A percentile compares a stretch with the other conserved stretches of the same genome.
Conservation (phyloP, 2,888 invertebrate genomes). For the Hydrotaea cyrtoneurina region DNA sequence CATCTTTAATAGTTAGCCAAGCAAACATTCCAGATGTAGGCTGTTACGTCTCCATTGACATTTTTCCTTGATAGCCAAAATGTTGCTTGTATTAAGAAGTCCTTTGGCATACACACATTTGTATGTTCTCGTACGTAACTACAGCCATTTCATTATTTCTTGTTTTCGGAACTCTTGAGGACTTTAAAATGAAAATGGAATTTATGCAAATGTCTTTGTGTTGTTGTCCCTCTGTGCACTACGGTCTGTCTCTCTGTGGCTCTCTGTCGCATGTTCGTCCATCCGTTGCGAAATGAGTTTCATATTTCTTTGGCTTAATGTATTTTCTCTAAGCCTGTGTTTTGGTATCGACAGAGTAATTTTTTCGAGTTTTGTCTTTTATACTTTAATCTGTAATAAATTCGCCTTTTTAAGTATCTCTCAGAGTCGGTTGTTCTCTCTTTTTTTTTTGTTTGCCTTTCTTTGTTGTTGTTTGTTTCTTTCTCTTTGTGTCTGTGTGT, state of each 20-base stretch:
- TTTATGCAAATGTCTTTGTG: constrained; percentile 31
- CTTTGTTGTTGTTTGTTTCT: constrained; percentile 69
- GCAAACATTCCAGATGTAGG: too few species aligned
- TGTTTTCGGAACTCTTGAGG: constrained; percentile 21
- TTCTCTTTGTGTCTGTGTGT: constrained; percentile 28
- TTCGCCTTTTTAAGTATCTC: constrained; percentile 43
- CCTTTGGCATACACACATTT: background rate
- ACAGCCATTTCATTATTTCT: constrained; percentile 32
- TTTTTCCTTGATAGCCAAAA: background rate
- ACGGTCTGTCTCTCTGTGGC: background rate
- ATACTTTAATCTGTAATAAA: constrained; percentile 51
- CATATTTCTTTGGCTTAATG: constrained; percentile 27
- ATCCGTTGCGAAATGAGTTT: constrained; percentile 15
- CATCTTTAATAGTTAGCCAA: too few species aligned
- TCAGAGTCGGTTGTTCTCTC: background rate
- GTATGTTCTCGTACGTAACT: background rate
- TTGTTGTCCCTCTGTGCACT: background rate
- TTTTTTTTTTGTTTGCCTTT: constrained; percentile 2
- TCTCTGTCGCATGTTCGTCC: background rate
- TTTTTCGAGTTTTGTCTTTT: constrained; percentile 39
- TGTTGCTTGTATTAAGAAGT: background rate
- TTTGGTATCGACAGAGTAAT: constrained; percentile 15
- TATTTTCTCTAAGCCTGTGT: constrained; percentile 42
- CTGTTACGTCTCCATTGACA: too few species aligned
- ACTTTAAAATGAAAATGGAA: constrained; percentile 15